These are phyloP conservation scores for Rhopilema esculentum DNA, from an alignment of 30 jellyfish, hydroid and myxozoan species.

Conservation along the genomic window DNA sequence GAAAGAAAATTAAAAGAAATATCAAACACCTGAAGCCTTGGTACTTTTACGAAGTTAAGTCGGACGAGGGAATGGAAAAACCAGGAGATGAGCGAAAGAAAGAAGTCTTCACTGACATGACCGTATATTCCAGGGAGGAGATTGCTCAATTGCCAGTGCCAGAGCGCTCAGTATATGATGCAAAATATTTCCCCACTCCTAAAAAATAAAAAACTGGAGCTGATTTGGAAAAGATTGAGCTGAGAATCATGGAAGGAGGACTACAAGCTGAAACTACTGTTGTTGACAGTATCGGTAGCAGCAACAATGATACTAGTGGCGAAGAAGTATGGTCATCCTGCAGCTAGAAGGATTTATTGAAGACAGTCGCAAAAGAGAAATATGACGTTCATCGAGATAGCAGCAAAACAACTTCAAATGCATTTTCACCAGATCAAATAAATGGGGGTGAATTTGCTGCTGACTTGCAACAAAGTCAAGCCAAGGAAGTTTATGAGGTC, in stretches of 20 bases:
- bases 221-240: neutral
- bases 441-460: neutral
- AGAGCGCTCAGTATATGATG: neutral
- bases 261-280: neutral
- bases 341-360: neutral
- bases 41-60: neutral
- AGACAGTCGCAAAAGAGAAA: neutral
- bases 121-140: neutral
- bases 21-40: slow-evolving; percentile 18
- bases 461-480: neutral
- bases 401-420: slow-evolving; percentile 1
- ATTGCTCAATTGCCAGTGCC: neutral
- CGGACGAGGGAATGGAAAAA: neutral
- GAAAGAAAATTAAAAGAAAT: slow-evolving; percentile 3
- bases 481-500: slow-evolving; percentile 2
- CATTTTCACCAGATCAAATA: neutral
- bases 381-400: neutral
- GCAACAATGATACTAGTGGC: slow-evolving; percentile 4
- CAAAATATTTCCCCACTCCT: neutral
- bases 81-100: neutral
- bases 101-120: neutral
- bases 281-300: slow-evolving; percentile 7
- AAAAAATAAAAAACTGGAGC: neutral
- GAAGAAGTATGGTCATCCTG: slow-evolving; percentile 1
- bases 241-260: neutral